Percentiles rank a stretch among this genome's conserved stretches.
Conservation (phyloP, 2,888 invertebrate species). For the Lepidonotus clava region DNA sequence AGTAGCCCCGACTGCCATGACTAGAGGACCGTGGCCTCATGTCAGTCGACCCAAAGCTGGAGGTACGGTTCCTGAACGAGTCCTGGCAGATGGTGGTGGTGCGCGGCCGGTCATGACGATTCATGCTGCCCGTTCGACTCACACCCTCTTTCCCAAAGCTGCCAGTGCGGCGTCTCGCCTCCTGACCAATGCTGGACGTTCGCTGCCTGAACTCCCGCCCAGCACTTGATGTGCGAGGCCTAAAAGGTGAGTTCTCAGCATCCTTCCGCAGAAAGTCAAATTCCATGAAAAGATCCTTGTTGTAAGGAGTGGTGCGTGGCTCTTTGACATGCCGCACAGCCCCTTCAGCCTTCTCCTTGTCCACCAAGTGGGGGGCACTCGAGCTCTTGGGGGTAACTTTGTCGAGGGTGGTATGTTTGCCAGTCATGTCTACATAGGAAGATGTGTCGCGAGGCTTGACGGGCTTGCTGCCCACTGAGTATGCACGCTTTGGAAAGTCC, state of each 20-base stretch:
- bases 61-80: constrained; percentile 70
- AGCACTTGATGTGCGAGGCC: constrained; percentile 54
- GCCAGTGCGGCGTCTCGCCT: constrained; percentile 5
- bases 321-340: neutral
- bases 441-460: constrained; percentile 63
- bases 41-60: constrained; percentile 71
- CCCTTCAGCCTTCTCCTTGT: constrained; percentile 63
- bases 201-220: constrained; percentile 56
- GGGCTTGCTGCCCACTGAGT: constrained; percentile 91
- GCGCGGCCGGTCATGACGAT: constrained; percentile 54
- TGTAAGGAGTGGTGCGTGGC: constrained; percentile 68
- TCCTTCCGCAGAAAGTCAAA: constrained; percentile 75
- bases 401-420: constrained; percentile 67
- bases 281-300: constrained; percentile 78
- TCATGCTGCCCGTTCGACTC: neutral
- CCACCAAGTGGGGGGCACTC: constrained; percentile 85
- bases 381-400: constrained; percentile 83
- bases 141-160: constrained; percentile 56
- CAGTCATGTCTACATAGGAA: constrained; percentile 67
- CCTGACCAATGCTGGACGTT: constrained; percentile 55
- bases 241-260: constrained; percentile 64
- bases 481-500: constrained; percentile 86
- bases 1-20: constrained; percentile 66
- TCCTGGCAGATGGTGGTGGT: constrained; percentile 62
- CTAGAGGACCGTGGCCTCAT: constrained; percentile 75